Base-by-base conservation (phyloP, 2,113 vertebrate genomes). In the Coryphaenoides rupestris region DNA sequence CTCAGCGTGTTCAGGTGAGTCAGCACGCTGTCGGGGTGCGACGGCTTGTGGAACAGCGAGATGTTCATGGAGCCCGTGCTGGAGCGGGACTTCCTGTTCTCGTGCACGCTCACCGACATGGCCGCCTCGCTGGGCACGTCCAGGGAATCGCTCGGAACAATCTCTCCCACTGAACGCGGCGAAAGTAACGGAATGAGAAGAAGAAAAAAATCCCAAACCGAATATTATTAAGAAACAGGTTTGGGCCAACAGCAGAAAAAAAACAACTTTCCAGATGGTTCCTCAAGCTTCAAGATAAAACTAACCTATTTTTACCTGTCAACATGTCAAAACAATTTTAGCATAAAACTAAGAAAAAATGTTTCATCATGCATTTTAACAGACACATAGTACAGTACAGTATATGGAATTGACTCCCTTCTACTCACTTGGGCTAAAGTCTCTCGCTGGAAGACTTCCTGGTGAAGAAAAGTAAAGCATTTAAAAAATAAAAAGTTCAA, bases 21-120 rank as follows among this genome's bases (percentile, higher is more conserved):
- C 72, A 98, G 77, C 66, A 98, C 95, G 0, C 92, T 94, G 86
- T 98, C 96, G 0, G 96, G 93, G 72, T 98, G 95, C 0, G 95
- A 94, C 17, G 93, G 91, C 86, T 98, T 98, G 89, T 98, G 95
- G 60, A 96, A 98, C 54, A 98, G 89, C 0, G 93, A 84, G 86
- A 95, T 93, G 81, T 96, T 96, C 94, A 95, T 94, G 80, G 95
- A 94, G 65, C 93, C 95, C 0, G 93, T 92, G 83, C 96, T 98
- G 9, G 93, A 86, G 76, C 95, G 92, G 2, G 95, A 96, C 82
- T 98, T 98, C 40, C 96, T 92, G 79, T 95, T 97, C 84, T 98
- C 95, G 0, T 98, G 96, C 60, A 96, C 93, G 0, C 91, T 95
- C 86, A 98, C 95, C 0, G 96, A 98, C 96, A 98, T 98, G 79